Conservation (phyloP, 2,888 invertebrate species). For the Frankliniella fusca region DNA sequence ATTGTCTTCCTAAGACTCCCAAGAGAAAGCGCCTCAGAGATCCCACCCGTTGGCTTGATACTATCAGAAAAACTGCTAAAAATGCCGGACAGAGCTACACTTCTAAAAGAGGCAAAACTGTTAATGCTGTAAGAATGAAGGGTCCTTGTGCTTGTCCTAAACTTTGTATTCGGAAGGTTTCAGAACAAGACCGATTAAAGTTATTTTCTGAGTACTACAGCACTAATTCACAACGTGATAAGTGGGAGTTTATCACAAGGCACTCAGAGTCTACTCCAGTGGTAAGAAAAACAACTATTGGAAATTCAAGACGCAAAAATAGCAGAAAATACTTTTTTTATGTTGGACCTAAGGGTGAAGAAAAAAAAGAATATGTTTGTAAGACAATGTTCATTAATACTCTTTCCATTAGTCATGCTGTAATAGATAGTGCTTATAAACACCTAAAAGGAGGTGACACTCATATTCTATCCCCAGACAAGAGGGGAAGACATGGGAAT, state of each 20-base stretch:
- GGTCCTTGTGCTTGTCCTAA: not conserved
- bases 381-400: not conserved
- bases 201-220: not conserved
- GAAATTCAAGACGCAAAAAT: not conserved
- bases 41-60: not conserved
- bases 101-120: not conserved
- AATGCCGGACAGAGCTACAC: not conserved
- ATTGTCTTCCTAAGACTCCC: not conserved
- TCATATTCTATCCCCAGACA: not conserved
- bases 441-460: not conserved
- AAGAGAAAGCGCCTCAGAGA: not conserved
- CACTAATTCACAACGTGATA: not conserved
- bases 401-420: not conserved
- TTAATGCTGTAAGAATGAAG: not conserved
- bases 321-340: not conserved
- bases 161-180: not conserved
- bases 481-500: not conserved
- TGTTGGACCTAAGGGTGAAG: not conserved
- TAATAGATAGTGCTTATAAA: not conserved
- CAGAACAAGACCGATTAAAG: not conserved
- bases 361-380: not conserved
- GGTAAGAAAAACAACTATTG: not conserved
- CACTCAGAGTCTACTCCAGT: not conserved
- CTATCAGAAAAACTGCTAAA: not conserved
- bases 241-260: conserved; percentile 1